Evolutionary conservation across 1,140 invertebrate genomes (phyloP).

Genomic region (Zaprionus ghesquierei): DNA sequence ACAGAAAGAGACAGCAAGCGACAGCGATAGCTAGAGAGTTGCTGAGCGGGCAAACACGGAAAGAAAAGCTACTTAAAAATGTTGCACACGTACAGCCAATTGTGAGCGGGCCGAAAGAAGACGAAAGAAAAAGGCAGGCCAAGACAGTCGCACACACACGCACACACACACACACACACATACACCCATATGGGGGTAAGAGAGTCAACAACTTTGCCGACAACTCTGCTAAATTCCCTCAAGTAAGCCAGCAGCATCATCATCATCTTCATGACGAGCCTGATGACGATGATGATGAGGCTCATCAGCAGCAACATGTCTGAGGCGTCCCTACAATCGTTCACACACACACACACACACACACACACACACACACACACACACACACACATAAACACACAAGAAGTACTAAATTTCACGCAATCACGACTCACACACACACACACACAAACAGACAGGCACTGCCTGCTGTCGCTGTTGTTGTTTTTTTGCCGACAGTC

Average conservation of each 20-base stretch:
- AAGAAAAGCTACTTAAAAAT: constrained; percentile 77
- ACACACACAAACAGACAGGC: constrained; percentile 25
- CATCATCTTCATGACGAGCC: constrained; percentile 30
- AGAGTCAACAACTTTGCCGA: constrained; percentile 71
- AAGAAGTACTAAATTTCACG: constrained; percentile 73
- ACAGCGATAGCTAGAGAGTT: neutral
- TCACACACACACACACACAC: constrained; percentile 12
- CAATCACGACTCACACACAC: constrained; percentile 74
- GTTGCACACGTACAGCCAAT: constrained; percentile 79
- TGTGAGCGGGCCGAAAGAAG: constrained; percentile 60
- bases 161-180: constrained; percentile 6
- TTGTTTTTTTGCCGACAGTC: constrained; percentile 55
- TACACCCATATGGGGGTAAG: neutral
- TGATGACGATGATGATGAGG: constrained; percentile 58
- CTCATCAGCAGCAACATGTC: constrained; percentile 69
- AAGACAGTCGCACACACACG: constrained; percentile 20
- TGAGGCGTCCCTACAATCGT: constrained; percentile 49
- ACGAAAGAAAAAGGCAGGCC: constrained; percentile 16
- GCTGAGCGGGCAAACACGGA: constrained; percentile 26
- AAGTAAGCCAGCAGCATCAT: constrained; percentile 22
- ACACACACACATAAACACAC: constrained; percentile 27
- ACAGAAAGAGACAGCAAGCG: neutral
- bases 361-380: constrained; percentile 48
- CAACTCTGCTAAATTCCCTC: constrained; percentile 59
- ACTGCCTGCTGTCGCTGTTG: constrained; percentile 3